A percentile compares a stretch with the other conserved stretches of the same genome.
phyloP scores from a whole-genome alignment of 2,797 vertebrate species.

The Phalanger gymnotis region DNA sequence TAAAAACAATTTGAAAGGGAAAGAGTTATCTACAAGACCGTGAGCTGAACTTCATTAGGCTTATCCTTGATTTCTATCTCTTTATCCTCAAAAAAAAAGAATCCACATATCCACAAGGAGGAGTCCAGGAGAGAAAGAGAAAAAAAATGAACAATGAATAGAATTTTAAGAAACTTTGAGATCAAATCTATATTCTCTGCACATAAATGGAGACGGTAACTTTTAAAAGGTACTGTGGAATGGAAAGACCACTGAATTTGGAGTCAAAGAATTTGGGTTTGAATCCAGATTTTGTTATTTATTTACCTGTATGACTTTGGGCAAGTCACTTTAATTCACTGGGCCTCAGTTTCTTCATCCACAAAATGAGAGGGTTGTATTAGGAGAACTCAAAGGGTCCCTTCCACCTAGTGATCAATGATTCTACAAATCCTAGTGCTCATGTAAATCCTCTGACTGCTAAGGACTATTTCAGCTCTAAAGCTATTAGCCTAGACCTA shows the following conservation, averaged over 20 bases:
- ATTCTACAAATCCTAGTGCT: not conserved
- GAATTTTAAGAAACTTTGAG: not conserved
- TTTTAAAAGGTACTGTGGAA: not conserved
- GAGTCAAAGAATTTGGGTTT: not conserved
- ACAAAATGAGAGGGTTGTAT: not conserved
- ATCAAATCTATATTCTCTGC: not conserved
- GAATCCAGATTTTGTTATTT: not conserved
- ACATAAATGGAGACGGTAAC: not conserved
- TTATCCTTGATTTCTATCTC: not conserved
- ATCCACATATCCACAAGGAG: not conserved
- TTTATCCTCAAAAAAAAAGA: not conserved
- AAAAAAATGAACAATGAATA: not conserved
- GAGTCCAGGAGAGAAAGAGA: not conserved
- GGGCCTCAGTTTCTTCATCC: not conserved
- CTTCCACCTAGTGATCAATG: not conserved
- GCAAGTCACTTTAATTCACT: not conserved
- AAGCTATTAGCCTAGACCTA: not conserved
- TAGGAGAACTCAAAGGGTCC: not conserved
- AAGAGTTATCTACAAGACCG: not conserved
- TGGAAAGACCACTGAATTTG: not conserved
- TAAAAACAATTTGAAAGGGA: not conserved
- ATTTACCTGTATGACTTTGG: not conserved
- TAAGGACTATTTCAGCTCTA: not conserved
- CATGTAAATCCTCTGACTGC: not conserved
- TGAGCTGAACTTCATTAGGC: not conserved